A percentile compares a stretch with the other conserved stretches of the same genome.
phyloP scores from a whole-genome alignment of 2,888 invertebrate genomes.

The Hofmannophila pseudospretella region DNA sequence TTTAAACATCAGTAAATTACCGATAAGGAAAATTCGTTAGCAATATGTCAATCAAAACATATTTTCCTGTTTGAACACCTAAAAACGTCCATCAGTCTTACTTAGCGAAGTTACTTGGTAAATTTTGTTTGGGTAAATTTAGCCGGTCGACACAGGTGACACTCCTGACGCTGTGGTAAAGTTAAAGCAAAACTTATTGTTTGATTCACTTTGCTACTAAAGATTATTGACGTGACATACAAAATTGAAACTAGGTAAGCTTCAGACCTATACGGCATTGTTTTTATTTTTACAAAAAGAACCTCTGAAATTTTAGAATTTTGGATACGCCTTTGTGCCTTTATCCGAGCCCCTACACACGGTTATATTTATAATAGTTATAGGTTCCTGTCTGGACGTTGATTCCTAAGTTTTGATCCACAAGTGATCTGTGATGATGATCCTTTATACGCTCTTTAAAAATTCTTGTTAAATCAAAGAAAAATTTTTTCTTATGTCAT shows the following conservation, averaged over 20 bases:
- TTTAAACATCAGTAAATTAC: conserved; percentile 6
- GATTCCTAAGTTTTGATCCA: too few species aligned
- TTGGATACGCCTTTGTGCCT: too few species aligned
- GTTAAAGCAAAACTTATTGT: conserved; percentile 20
- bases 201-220: conserved; percentile 20
- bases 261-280: too few species aligned
- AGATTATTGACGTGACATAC: conserved; percentile 17
- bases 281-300: too few species aligned
- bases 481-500: neutral
- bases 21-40: conserved; percentile 21
- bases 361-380: too few species aligned
- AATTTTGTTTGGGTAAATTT: conserved; percentile 41
- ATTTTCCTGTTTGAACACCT: conserved; percentile 28
- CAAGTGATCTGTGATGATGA: too few species aligned
- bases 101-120: conserved; percentile 45
- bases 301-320: too few species aligned
- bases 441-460: too few species aligned
- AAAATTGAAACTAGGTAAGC: neutral
- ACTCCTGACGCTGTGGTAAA: conserved; percentile 34
- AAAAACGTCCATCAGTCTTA: conserved; percentile 58
- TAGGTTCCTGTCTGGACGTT: too few species aligned
- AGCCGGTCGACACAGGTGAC: conserved; percentile 46
- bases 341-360: too few species aligned
- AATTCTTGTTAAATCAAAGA: too few species aligned
- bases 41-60: conserved; percentile 36